Conservation (phyloP, 2,113 vertebrate species). For the Calonectris borealis region DNA sequence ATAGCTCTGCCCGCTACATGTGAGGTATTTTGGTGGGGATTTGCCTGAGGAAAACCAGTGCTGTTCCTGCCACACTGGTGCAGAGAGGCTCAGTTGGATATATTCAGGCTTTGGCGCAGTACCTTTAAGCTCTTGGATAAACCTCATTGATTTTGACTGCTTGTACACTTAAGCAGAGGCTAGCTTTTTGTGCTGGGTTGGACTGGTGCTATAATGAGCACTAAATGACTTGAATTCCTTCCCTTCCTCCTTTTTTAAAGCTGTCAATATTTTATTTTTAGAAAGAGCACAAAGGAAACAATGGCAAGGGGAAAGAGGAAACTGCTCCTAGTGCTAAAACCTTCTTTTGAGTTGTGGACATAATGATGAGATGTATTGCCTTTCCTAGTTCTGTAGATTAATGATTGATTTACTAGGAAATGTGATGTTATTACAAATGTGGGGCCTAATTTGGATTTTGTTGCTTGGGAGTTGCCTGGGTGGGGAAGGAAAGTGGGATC, state of each 20-base stretch:
- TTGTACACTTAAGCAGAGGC: background rate
- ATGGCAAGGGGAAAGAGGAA: background rate
- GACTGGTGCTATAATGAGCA: background rate
- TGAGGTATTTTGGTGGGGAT: background rate
- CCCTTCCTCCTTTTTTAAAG: background rate
- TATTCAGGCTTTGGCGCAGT: background rate
- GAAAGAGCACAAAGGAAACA: background rate
- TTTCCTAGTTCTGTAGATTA: background rate
- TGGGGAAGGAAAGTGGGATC: constrained; percentile 33
- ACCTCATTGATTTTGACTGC: background rate
- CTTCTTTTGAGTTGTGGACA: background rate
- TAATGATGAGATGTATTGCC: background rate
- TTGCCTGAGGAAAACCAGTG: background rate
- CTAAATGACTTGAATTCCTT: background rate
- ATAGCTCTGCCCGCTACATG: background rate
- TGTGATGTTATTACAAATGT: constrained; percentile 34
- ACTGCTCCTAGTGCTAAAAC: background rate
- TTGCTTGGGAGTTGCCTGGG: constrained; percentile 43
- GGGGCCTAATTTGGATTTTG: constrained; percentile 5
- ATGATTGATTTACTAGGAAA: constrained; percentile 46
- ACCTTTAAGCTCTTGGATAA: background rate
- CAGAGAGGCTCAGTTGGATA: background rate
- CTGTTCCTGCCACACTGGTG: background rate
- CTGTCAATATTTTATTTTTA: background rate
- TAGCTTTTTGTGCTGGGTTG: background rate